These are phyloP conservation scores for Todus mexicanus DNA, from an alignment of 2,797 vertebrate genomes.

Conservation along the genomic window DNA sequence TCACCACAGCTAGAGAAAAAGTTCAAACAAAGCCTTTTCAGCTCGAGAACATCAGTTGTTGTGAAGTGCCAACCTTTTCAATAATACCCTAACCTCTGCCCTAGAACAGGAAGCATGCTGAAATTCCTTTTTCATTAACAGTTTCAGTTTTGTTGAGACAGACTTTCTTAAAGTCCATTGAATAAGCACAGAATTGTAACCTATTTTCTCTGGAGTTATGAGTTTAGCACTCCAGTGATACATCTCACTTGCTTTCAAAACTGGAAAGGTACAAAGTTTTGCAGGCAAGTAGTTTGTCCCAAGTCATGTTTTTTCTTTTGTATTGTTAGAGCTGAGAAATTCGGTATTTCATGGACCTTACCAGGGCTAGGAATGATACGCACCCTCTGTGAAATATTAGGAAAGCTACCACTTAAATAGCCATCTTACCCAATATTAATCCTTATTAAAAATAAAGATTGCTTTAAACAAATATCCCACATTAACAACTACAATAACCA, in stretches of 20 bases:
- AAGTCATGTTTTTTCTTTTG: not conserved
- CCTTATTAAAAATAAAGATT: not conserved
- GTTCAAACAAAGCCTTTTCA: not conserved
- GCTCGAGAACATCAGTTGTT: not conserved
- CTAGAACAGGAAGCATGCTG: not conserved
- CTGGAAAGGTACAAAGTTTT: fast-evolving
- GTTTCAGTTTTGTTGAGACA: not conserved
- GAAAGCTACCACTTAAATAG: not conserved
- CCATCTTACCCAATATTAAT: not conserved
- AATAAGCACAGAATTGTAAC: too few relatives aligned
- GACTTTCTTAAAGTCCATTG: too few relatives aligned
- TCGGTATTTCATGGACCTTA: not conserved
- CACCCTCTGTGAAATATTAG: not conserved
- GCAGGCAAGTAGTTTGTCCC: not conserved
- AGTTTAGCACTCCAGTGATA: not conserved
- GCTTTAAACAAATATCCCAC: not conserved
- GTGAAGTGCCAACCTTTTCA: not conserved
- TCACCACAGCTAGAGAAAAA: not conserved
- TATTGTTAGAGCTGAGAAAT: fast-evolving
- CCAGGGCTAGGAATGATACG: fast-evolving
- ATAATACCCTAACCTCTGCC: not conserved
- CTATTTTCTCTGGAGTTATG: not conserved
- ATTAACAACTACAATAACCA: not conserved
- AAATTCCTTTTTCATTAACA: not conserved
- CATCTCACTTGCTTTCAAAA: not conserved